Base-by-base conservation (phyloP, 2,797 vertebrate genomes). In the Hafferia zeledoni region DNA sequence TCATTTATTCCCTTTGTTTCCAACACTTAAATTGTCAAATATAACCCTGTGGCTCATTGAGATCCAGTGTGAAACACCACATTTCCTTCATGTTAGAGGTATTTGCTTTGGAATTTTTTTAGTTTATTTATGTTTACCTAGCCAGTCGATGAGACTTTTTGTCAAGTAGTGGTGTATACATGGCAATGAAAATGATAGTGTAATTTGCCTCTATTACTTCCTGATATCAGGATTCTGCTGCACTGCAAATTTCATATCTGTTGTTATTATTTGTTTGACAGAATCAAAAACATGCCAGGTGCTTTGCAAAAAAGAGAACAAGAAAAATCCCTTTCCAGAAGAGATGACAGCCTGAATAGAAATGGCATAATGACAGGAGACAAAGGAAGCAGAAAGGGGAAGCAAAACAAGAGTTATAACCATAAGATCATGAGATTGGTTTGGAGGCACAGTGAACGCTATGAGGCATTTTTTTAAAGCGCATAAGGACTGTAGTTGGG, bases 251-350 rank as follows among this genome's bases (percentile, higher is more conserved):
- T 96, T 96, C 94, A 96, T 91, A 91, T 95, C 90, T 96, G 92
- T 95, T 95, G 92, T 96, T 97, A 95, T 97, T 97, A 96, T 97
- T 96, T 97, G 87, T 97, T 96, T 96, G 96, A 97, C 96, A 96
- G 95, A 95, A 96, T 85, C 95, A 96, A 97, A 97, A 96, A 93
- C 95, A 96, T 96, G 94, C 92, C 94, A 96, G 94, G 95, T 96
- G 94, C 96, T 96, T 96, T 96, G 94, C 94, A 96, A 96, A 97
- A 96, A 91, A 96, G 89, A 95, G 87, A 96, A 95, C 94, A 94
- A 97, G 91, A 83, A 83, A 97, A 95, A 93, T 81, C 94, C 94
- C 89, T 97, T 96, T 96, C 94, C 84, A 93, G 95, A 95, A 94
- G 94, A 97, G 93, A 91, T 97, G 94, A 85, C 93, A 95, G 95